Evolutionary conservation across 1,140 invertebrate genomes (phyloP), one percentile per base, ranked within the genome.

Genomic region (Papilio polyxenes): DNA sequence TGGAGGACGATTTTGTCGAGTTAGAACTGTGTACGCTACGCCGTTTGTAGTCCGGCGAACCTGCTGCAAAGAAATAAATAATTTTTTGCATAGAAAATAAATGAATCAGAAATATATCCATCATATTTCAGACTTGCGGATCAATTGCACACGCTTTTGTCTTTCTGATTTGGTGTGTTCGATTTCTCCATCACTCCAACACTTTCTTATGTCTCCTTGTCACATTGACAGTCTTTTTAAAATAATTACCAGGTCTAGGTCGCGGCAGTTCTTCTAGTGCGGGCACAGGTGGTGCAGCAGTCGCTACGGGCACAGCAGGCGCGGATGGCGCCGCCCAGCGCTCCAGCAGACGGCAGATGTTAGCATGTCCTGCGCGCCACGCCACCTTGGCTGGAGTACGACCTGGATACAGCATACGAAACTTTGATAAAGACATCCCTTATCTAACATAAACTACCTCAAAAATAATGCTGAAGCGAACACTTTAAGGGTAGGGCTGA

Each of bases 371-470:
- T 0, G 95, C 95, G 23, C 95, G 94, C 88, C 95, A 95, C 40
- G 95, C 95, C 78, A 96, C 93, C 85, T 95, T 95, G 2, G 95
- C 95, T 49, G 95, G 95, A 3, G 95, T 96, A 11, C 95, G 95
- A 44, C 94, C 94, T 94, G 83, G 20, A 31, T 17, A 82, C 15
- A 49, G 23, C 49, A 48, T 49, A 37, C 8, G 10, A 59, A 9
- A 40, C 82, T 72, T 51, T n/a, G 15, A 40, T 49, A 78, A 86
- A 86, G 4, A 2, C 23, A 31, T 31, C 23, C 83, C 40, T 44
- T 44, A 7, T 44, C 79, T 82, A 87, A 81, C 5, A 88, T 87
- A 82, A 88, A 89, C 87, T 95, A 95, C 87, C 11, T 17, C 40
- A 44, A 7, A 44, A 44, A 17, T 49, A n/a, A 59, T 9, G 20